Percentiles rank a stretch among this genome's conserved stretches.
Evolutionary conservation across 2,888 invertebrate species (phyloP).

Genomic region (Argynnis bischoffii): DNA sequence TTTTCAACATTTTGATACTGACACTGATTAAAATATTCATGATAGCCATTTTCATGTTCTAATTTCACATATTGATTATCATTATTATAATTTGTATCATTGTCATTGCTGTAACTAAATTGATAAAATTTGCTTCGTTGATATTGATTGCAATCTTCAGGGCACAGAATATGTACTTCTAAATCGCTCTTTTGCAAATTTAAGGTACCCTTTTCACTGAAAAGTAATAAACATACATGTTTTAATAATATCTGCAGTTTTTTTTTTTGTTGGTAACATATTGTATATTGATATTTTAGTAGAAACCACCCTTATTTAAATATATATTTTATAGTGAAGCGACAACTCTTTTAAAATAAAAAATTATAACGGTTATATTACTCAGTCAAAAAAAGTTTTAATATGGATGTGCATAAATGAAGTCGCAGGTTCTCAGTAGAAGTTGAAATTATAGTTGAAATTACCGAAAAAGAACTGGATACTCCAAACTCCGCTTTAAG

Average conservation of each 20-base stretch:
- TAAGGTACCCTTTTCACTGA: slow-evolving; percentile 68
- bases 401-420: too few species aligned
- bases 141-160: slow-evolving; percentile 57
- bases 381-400: too few species aligned
- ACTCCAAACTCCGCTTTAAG: slow-evolving; percentile 64
- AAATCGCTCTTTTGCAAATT: slow-evolving; percentile 59
- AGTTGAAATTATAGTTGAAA: background rate
- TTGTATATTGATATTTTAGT: too few species aligned
- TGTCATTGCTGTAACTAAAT: slow-evolving; percentile 43
- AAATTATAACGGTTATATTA: too few species aligned
- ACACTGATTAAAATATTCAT: slow-evolving; percentile 36
- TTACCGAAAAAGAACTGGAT: slow-evolving; percentile 69
- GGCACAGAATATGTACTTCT: slow-evolving; percentile 56
- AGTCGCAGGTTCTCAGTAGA: too few species aligned
- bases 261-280: too few species aligned
- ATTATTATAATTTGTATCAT: slow-evolving; percentile 37
- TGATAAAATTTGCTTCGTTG: slow-evolving; percentile 37
- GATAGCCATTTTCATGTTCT: slow-evolving; percentile 44
- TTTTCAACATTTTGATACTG: slow-evolving; percentile 33
- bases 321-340: too few species aligned
- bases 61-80: slow-evolving; percentile 47
- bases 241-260: too few species aligned
- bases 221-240: slow-evolving; percentile 38
- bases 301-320: too few species aligned
- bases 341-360: too few species aligned